Conservation (phyloP, 2,888 invertebrate genomes). For the Panorpa germanica region DNA sequence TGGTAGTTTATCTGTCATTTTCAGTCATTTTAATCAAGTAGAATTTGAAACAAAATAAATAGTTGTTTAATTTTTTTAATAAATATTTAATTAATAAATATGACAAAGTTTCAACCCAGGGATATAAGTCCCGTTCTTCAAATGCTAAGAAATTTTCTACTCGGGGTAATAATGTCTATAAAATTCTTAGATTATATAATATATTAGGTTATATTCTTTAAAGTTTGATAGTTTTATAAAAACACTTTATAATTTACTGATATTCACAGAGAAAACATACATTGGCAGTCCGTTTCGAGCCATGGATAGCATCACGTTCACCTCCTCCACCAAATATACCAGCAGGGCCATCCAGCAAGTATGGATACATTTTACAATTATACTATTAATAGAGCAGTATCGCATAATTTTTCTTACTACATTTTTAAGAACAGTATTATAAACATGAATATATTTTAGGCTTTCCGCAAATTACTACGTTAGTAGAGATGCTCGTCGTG, state of each 20-base stretch:
- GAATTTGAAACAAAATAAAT: too few species aligned
- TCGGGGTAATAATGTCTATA: too few species aligned
- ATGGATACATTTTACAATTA: conserved; percentile 11
- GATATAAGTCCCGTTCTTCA: too few species aligned
- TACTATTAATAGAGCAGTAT: conserved; percentile 5
- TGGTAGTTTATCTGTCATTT: too few species aligned
- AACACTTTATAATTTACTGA: conserved; percentile 6
- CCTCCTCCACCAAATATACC: conserved; percentile 69
- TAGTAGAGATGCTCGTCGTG: conserved; percentile 62
- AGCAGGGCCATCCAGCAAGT: conserved; percentile 58
- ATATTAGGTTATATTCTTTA: conserved; percentile 7
- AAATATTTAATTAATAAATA: too few species aligned
- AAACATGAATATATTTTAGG: conserved; percentile 18
- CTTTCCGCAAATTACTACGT: conserved; percentile 71
- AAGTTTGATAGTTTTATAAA: conserved; percentile 2
- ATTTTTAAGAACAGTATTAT: conserved; percentile 6
- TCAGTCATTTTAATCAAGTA: too few species aligned
- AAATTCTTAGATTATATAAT: too few species aligned
- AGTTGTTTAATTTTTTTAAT: too few species aligned
- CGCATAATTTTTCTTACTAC: conserved; percentile 3
- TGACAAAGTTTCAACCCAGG: too few species aligned
- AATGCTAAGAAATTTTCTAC: too few species aligned
- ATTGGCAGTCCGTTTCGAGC: conserved; percentile 45
- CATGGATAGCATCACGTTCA: conserved; percentile 46
- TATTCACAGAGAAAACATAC: conserved; percentile 34